These are phyloP conservation scores for Heliopora coerulea DNA, from an alignment of 92 coral and sea anemone genomes.

Conservation along the genomic window DNA sequence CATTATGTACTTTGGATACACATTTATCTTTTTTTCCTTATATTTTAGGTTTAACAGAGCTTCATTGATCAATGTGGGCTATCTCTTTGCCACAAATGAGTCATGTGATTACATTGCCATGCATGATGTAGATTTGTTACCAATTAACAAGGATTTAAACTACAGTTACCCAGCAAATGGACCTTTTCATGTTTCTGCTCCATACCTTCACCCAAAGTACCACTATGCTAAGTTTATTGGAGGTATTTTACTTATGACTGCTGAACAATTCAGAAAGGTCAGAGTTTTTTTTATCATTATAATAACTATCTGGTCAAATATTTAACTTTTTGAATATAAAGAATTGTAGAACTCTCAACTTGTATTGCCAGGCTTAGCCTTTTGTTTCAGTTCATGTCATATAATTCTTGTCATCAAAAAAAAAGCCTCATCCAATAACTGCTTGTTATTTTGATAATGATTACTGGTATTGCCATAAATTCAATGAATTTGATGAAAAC, in stretches of 20 bases:
- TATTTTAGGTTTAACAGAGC: slow-evolving; percentile 86
- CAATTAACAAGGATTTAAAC: slow-evolving; percentile 75
- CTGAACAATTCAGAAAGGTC: slow-evolving; percentile 89
- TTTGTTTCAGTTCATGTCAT: too few species aligned
- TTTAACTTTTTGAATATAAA: too few species aligned
- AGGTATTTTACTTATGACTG: slow-evolving; percentile 83
- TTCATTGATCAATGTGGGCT: slow-evolving; percentile 85
- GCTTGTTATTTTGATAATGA: too few species aligned
- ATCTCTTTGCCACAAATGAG: slow-evolving; percentile 67
- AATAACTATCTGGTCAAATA: too few species aligned
- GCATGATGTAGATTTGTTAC: slow-evolving; percentile 97
- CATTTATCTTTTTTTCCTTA: background rate
- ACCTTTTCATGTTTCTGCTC: slow-evolving; percentile 94
- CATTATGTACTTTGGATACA: background rate
- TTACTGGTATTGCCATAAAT: too few species aligned
- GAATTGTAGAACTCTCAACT: too few species aligned
- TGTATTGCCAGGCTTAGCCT: too few species aligned
- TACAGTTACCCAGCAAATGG: slow-evolving; percentile 90
- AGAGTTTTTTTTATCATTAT: slow-evolving; percentile 22
- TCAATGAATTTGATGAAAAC: too few species aligned
- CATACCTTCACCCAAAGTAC: slow-evolving; percentile 88
- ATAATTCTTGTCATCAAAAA: too few species aligned
- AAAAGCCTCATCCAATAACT: too few species aligned
- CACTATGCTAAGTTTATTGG: slow-evolving; percentile 93
- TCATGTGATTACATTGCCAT: slow-evolving; percentile 93